Percentiles rank a stretch among this genome's conserved stretches.
Evolutionary conservation across 2,888 invertebrate genomes (phyloP).

Genomic region (Auanema freiburgensis): DNA sequence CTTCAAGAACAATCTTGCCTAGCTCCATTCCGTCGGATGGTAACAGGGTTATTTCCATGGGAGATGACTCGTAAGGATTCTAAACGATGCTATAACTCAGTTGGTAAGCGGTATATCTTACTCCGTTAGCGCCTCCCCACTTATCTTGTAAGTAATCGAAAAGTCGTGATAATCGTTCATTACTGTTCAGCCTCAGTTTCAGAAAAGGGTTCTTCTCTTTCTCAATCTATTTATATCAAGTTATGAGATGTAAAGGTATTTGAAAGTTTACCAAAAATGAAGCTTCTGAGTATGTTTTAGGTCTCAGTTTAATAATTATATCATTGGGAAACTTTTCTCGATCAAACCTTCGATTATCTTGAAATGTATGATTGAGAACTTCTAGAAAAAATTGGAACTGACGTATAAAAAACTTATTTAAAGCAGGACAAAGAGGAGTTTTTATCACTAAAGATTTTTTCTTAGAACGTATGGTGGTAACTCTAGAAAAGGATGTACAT

Average conservation of each 20-base stretch:
- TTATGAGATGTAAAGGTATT: not conserved
- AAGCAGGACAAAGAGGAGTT: conserved; percentile 50
- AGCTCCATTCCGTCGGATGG: conserved; percentile 5
- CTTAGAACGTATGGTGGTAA: conserved; percentile 29
- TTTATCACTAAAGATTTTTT: conserved; percentile 41
- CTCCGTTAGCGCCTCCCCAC: conserved; percentile 22
- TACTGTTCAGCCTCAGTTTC: conserved; percentile 39
- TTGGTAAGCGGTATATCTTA: not conserved
- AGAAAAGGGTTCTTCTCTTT: conserved; percentile 45
- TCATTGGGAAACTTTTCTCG: conserved; percentile 36
- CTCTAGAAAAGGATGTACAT: conserved; percentile 20
- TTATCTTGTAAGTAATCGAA: conserved; percentile 43
- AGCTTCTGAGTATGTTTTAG: conserved; percentile 37
- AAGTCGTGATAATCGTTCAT: conserved; percentile 45
- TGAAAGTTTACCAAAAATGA: conserved; percentile 26
- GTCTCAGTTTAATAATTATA: conserved; percentile 36
- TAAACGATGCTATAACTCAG: not conserved
- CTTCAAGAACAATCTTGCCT: conserved; percentile 2
- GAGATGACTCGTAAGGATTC: not conserved
- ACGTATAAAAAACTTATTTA: conserved; percentile 49
- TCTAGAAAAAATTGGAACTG: conserved; percentile 21
- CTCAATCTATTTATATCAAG: not conserved
- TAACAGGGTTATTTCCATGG: not conserved
- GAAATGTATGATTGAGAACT: conserved; percentile 17
- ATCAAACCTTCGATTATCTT: conserved; percentile 34